Percentiles rank a stretch among this genome's conserved stretches.
Evolutionary conservation across 2,888 invertebrate genomes (phyloP).

Genomic region (Mesorhabditis sp.): DNA sequence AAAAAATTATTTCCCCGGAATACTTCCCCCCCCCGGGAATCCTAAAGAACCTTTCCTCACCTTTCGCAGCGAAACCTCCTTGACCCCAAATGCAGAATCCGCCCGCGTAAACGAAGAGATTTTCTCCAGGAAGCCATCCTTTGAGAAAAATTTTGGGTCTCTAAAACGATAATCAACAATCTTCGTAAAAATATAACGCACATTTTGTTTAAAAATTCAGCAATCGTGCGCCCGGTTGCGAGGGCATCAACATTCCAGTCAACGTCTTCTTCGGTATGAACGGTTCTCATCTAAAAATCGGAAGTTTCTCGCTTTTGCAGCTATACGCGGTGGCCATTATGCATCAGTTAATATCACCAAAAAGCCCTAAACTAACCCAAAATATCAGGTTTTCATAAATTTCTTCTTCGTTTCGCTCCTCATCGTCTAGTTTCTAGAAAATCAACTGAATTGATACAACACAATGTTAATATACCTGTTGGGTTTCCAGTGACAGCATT

Average conservation of each 20-base stretch:
- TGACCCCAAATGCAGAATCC: neutral
- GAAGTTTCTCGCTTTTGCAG: neutral
- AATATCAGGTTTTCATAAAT: neutral
- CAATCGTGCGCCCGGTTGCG: conserved; percentile 18
- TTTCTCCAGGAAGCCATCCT: neutral
- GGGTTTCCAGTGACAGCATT: too few species aligned
- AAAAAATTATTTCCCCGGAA: too few species aligned
- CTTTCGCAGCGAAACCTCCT: neutral
- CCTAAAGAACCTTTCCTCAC: too few species aligned
- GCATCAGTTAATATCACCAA: too few species aligned
- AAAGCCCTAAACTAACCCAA: neutral
- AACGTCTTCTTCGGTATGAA: neutral
- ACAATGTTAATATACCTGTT: too few species aligned
- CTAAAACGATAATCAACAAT: neutral
- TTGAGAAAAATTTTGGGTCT: neutral
- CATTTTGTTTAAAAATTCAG: conserved; percentile 22
- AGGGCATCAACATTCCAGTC: conserved; percentile 4
- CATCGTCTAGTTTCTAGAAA: too few species aligned
- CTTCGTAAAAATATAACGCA: conserved; percentile 4
- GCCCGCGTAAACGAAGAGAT: neutral
- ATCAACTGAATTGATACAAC: too few species aligned
- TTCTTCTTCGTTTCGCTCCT: conserved; percentile 2
- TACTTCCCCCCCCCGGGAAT: too few species aligned
- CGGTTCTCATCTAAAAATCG: conserved; percentile 4
- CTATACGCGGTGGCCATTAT: too few species aligned